Percentiles rank a stretch among this genome's conserved stretches.
Conservation (phyloP, 1,140 invertebrate species). For the Sitodiplosis mosellana region DNA sequence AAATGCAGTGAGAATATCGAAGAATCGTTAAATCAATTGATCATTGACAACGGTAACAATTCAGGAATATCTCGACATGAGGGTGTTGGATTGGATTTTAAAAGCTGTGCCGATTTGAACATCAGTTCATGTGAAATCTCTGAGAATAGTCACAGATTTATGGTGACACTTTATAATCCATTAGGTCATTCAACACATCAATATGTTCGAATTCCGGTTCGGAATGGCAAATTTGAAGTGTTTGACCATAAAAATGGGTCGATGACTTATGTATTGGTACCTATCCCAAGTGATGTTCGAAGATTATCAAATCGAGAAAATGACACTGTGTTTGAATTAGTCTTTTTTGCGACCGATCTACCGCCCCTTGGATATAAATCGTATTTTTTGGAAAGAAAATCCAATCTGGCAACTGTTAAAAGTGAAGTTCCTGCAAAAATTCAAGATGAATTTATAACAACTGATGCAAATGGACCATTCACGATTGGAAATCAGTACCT, state of each 20-base stretch:
- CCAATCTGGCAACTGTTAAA: too few species aligned
- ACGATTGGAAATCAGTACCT: slow-evolving; percentile 1
- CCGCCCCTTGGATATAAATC: slow-evolving; percentile 42
- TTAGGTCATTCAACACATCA: slow-evolving; percentile 40
- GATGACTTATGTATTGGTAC: slow-evolving; percentile 31
- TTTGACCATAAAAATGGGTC: slow-evolving; percentile 28
- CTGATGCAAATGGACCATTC: background rate
- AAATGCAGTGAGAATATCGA: slow-evolving; percentile 10
- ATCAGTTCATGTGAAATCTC: slow-evolving; percentile 39
- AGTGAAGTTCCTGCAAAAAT: too few species aligned
- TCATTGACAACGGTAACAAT: background rate
- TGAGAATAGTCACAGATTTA: slow-evolving; percentile 39
- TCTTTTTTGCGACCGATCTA: slow-evolving; percentile 36
- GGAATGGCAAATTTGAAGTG: slow-evolving; percentile 34
- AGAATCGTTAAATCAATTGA: slow-evolving; percentile 10
- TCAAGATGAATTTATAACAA: too few species aligned
- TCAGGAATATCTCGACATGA: background rate
- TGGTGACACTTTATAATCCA: slow-evolving; percentile 67
- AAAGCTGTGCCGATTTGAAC: slow-evolving; percentile 46
- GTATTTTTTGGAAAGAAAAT: slow-evolving; percentile 25
- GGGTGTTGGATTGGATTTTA: slow-evolving; percentile 19
- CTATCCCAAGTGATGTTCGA: slow-evolving; percentile 33
- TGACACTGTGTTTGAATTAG: slow-evolving; percentile 36
- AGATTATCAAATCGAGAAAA: slow-evolving; percentile 38
- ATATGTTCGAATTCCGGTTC: slow-evolving; percentile 53